phyloP scores from a whole-genome alignment of 2,113 vertebrate genomes.

The Scomber colias region DNA sequence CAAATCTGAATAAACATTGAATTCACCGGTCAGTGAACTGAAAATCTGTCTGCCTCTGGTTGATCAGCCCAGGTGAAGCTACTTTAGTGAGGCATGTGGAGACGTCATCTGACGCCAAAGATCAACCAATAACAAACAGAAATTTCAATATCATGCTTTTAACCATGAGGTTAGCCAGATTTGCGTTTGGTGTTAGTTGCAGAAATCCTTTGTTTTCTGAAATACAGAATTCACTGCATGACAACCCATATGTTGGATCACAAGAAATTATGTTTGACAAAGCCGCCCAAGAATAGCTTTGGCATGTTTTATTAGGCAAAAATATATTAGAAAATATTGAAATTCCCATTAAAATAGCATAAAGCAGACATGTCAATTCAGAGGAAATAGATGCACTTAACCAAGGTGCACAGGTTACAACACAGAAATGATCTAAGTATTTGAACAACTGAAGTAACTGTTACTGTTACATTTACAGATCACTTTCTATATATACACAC shows the following conservation, averaged over 20 bases:
- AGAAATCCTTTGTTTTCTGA: slow-evolving; percentile 28
- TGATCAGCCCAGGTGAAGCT: neutral
- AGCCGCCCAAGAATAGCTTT: slow-evolving; percentile 72
- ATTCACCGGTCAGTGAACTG: neutral
- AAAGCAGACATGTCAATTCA: slow-evolving; percentile 62
- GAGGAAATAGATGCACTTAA: slow-evolving; percentile 70
- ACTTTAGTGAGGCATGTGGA: no score
- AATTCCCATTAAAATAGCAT: slow-evolving; percentile 73
- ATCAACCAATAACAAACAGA: slow-evolving; percentile 7
- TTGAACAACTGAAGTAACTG: slow-evolving; percentile 62
- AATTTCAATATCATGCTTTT: neutral
- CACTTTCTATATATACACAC: slow-evolving; percentile 56
- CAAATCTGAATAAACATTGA: slow-evolving; percentile 33
- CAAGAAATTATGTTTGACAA: slow-evolving; percentile 44
- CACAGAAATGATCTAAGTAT: slow-evolving; percentile 62
- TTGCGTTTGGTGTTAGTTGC: slow-evolving; percentile 29
- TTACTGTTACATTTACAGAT: slow-evolving; percentile 63
- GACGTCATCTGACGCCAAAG: neutral
- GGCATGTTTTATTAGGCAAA: slow-evolving; percentile 76
- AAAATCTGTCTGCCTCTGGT: neutral
- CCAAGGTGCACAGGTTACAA: slow-evolving; percentile 71
- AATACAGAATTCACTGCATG: slow-evolving; percentile 49
- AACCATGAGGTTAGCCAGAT: slow-evolving; percentile 3
- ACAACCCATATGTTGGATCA: slow-evolving; percentile 42
- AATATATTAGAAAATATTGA: slow-evolving; percentile 72